Percentiles rank a stretch among this genome's conserved stretches.
phyloP scores from a whole-genome alignment of 2,113 vertebrate genomes.

The Machaerirhynchus nigripectus region DNA sequence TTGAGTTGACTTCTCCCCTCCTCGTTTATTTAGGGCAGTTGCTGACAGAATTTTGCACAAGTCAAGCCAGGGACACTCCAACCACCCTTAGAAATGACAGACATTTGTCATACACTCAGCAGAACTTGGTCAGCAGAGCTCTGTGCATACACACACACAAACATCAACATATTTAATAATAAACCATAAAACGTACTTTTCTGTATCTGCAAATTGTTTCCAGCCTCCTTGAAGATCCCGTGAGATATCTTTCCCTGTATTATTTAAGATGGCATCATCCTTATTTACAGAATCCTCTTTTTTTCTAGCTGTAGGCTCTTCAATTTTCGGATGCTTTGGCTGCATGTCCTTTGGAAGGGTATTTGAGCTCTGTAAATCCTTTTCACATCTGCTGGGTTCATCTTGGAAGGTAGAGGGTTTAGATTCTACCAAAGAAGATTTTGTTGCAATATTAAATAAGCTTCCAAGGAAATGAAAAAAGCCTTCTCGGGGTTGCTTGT shows the following conservation, averaged over 20 bases:
- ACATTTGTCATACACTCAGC: background rate
- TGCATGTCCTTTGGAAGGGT: background rate
- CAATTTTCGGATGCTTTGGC: background rate
- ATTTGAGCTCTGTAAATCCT: conserved; percentile 27
- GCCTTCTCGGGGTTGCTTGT: conserved; percentile 74
- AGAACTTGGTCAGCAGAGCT: background rate
- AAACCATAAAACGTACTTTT: conserved; percentile 66
- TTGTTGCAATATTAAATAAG: conserved; percentile 78
- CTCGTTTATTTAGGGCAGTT: background rate
- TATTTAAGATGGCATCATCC: background rate
- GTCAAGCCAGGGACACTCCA: background rate
- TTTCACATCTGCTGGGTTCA: conserved; percentile 55
- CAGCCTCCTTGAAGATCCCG: conserved; percentile 1
- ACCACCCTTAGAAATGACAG: background rate
- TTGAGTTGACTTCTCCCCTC: background rate
- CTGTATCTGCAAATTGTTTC: background rate
- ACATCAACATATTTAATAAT: background rate
- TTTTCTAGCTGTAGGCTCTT: background rate
- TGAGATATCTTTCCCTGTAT: background rate
- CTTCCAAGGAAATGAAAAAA: conserved; percentile 81
- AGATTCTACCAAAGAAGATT: conserved; percentile 63
- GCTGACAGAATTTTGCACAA: background rate
- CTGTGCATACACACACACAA: background rate
- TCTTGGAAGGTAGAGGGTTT: conserved; percentile 58
- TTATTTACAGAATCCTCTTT: background rate